Base-by-base conservation (phyloP, 1,140 invertebrate genomes). In the Zophobas morio region DNA sequence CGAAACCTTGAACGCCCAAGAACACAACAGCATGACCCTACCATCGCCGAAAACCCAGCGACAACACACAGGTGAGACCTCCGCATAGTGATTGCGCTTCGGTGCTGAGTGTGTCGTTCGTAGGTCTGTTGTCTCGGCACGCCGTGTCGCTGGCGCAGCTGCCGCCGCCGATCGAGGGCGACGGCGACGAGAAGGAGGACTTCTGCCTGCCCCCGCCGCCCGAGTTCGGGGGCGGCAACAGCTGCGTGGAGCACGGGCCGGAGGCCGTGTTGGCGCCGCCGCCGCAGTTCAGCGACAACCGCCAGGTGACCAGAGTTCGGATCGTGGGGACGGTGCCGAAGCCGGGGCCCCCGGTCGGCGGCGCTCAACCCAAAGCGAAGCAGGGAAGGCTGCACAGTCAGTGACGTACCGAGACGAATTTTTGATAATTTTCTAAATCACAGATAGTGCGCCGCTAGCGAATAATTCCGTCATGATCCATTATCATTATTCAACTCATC, bases 301-400 rank as follows among this genome's bases (percentile, higher is more conserved):
- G 87, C 57, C 82, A 86, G 78, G 84, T 84, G 57, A 88, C 88
- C 82, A 88, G 91, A 75, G 93, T 94, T 20, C 90, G 94, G 77
- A 94, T 96, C 75, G 93, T 95, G 33, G 94, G 93, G 42, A 91
- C 94, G 53, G 90, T 94, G 84, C 94, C 94, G 63, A 96, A 95
- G 86, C 82, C 81, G 57, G 75, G 57, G 6, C 74, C 75, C 37
- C 82, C 86, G 75, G 1, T 8, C 1, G 80, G 80, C 32, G 85
- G 82, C 39, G 86, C 84, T 60, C 85, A 88, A 75, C 82, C 88
- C 37, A 89, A 89, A 77, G 84, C 88, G 60, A 87, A 88, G 60
- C 86, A 84, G 72, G 88, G 89, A 63, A 84, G 88, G 63, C 82
- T 90, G 36, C 89, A 89, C 74, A 90, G 88, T 82, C 89, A 89